Percentiles rank a stretch among this genome's conserved stretches.
phyloP scores from a whole-genome alignment of 2,113 vertebrate genomes.

The Bambusicola thoracicus region DNA sequence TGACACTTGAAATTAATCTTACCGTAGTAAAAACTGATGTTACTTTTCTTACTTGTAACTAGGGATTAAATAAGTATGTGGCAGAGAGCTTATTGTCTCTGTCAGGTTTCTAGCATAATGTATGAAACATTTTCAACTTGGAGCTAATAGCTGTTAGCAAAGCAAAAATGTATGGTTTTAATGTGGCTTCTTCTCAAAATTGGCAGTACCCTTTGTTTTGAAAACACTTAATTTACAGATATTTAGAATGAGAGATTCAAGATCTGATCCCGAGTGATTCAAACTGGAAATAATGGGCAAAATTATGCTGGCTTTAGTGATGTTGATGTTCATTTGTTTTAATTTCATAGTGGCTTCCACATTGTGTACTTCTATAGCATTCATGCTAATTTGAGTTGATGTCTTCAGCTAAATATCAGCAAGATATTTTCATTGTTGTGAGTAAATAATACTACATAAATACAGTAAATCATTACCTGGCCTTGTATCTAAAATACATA shows the following conservation, averaged over 20 bases:
- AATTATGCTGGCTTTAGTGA: neutral
- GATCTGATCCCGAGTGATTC: neutral
- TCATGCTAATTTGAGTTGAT: neutral
- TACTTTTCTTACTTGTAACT: neutral
- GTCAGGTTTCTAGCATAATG: neutral
- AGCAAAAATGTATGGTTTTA: neutral
- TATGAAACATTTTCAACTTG: neutral
- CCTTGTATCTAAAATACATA: neutral
- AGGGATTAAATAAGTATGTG: neutral
- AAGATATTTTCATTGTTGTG: neutral
- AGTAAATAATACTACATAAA: neutral
- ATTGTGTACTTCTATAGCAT: neutral
- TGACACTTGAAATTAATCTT: neutral
- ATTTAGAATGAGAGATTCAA: neutral
- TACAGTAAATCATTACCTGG: neutral
- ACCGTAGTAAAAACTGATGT: rapidly evolving
- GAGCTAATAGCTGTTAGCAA: neutral
- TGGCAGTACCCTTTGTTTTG: neutral
- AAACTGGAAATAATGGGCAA: neutral
- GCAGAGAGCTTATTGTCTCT: neutral
- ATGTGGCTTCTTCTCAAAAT: neutral
- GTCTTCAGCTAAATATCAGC: too few species aligned
- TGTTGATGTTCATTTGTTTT: neutral
- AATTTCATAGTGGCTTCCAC: neutral
- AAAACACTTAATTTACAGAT: neutral